Conservation (phyloP, 2,113 vertebrate genomes). For the Bos javanicus region DNA sequence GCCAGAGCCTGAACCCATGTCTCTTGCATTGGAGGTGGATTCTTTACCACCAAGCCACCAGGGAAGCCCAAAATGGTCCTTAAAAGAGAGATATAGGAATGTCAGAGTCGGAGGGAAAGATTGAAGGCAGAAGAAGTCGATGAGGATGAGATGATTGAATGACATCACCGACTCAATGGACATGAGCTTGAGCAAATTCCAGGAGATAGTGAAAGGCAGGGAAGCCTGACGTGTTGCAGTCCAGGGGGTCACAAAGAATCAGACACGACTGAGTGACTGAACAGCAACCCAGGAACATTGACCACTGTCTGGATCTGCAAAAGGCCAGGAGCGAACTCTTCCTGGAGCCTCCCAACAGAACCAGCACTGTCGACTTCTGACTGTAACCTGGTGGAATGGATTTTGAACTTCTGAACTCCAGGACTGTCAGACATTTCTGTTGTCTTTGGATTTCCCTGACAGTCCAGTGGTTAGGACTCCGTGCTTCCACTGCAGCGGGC, state of each 20-base stretch:
- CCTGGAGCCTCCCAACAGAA: not conserved
- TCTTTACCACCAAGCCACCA: not conserved
- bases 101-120: not conserved
- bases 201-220: not conserved
- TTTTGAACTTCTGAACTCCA: not conserved
- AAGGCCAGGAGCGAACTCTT: fast-evolving
- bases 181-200: not conserved
- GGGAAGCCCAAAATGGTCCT: not conserved
- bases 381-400: not conserved
- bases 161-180: not conserved
- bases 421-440: not conserved
- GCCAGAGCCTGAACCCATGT: not conserved
- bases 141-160: not conserved
- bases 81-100: not conserved
- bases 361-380: not conserved
- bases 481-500: not conserved
- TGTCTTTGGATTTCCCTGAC: not conserved
- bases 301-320: not conserved
- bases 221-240: not conserved
- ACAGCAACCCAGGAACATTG: not conserved
- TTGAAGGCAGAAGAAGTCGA: not conserved
- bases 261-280: not conserved
- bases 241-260: not conserved
- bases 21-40: not conserved
- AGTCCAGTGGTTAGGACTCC: not conserved